Conservation (phyloP, 2,797 vertebrate genomes). For the Falco novaeseelandiae region DNA sequence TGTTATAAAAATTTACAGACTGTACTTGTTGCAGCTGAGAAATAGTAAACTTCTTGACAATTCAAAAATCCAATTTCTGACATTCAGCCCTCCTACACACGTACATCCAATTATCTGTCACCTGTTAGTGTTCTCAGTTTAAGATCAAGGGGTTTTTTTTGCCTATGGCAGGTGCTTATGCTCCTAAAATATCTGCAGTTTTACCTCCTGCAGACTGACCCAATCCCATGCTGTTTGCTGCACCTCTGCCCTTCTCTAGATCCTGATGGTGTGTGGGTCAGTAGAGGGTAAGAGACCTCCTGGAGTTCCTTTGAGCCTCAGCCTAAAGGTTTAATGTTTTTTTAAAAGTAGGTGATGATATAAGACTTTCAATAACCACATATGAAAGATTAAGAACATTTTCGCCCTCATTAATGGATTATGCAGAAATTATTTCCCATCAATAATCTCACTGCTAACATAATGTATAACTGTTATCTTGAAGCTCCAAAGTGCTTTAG, state of each 20-base stretch:
- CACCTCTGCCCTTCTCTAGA: neutral
- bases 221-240: neutral
- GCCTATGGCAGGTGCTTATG: neutral
- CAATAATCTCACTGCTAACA: neutral
- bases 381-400: neutral
- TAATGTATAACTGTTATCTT: neutral
- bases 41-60: neutral
- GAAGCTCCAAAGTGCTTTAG: neutral
- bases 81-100: neutral
- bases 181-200: neutral
- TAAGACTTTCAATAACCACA: neutral
- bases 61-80: neutral
- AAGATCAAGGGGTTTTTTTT: neutral
- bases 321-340: neutral
- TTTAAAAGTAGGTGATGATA: neutral
- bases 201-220: neutral
- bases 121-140: neutral
- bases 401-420: neutral
- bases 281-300: neutral
- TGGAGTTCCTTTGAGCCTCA: neutral
- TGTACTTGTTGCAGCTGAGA: neutral
- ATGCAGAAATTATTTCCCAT: neutral
- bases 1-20: neutral
- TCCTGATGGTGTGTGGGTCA: neutral
- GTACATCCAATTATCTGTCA: neutral